Evolutionary conservation across 1,140 invertebrate species (phyloP).

Genomic region (Hyposmocoma kahamanoa): DNA sequence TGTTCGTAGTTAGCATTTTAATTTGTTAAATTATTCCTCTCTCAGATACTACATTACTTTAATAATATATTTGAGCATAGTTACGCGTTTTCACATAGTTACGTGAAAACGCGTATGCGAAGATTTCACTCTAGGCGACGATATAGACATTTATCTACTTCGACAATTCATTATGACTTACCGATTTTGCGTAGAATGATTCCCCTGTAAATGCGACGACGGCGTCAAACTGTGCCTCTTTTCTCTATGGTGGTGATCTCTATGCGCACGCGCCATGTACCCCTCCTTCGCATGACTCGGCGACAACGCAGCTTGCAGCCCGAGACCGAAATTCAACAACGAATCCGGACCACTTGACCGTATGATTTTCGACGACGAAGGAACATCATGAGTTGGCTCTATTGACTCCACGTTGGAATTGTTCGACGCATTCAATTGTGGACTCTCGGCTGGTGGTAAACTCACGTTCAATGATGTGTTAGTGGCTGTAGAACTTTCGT

Average conservation of each 20-base stretch:
- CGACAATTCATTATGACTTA: slow-evolving; percentile 23
- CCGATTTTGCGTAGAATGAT: slow-evolving; percentile 71
- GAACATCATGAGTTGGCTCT: slow-evolving; percentile 28
- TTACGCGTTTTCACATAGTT: too few relatives aligned
- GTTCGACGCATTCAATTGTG: slow-evolving; percentile 38
- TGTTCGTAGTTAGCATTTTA: too few relatives aligned
- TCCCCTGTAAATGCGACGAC: slow-evolving; percentile 66
- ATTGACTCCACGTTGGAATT: slow-evolving; percentile 33
- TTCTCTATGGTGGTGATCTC: slow-evolving; percentile 73
- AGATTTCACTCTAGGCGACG: too few relatives aligned
- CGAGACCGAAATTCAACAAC: slow-evolving; percentile 50
- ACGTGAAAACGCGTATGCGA: too few relatives aligned
- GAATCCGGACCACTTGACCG: slow-evolving; percentile 49
- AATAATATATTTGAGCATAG: too few relatives aligned
- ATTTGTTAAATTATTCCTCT: too few relatives aligned
- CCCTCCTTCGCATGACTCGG: slow-evolving; percentile 50
- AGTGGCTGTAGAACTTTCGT: slow-evolving; percentile 61
- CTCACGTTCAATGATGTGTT: slow-evolving; percentile 62
- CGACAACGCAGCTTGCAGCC: slow-evolving; percentile 53
- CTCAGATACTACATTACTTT: too few relatives aligned
- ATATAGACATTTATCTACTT: too few relatives aligned
- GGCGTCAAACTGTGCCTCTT: slow-evolving; percentile 82
- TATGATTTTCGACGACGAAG: slow-evolving; percentile 43
- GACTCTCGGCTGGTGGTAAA: slow-evolving; percentile 52
- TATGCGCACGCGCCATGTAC: slow-evolving; percentile 53